phyloP scores from a whole-genome alignment of 2,888 invertebrate genomes.

The Yponomeuta evonymella region DNA sequence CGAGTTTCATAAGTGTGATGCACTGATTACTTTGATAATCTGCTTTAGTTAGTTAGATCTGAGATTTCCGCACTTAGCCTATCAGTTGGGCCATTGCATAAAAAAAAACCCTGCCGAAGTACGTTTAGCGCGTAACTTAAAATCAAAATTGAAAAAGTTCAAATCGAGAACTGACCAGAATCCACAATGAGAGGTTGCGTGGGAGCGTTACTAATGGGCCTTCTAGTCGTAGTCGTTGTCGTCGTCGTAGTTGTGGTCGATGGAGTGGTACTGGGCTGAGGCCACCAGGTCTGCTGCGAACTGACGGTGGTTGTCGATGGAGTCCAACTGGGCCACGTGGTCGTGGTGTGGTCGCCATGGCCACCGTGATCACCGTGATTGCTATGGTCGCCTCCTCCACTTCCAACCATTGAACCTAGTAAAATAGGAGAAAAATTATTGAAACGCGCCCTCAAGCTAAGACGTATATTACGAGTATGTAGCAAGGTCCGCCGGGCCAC shows the following conservation, averaged over 20 bases:
- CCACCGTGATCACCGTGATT: constrained; percentile 44
- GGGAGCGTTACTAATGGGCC: constrained; percentile 26
- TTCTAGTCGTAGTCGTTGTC: constrained; percentile 30
- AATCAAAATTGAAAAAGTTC: too few species aligned
- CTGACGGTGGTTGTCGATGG: constrained; percentile 40
- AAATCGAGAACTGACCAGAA: neutral
- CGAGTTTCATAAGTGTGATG: too few species aligned
- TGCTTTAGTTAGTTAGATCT: too few species aligned
- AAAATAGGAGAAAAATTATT: neutral
- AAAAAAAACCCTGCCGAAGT: too few species aligned
- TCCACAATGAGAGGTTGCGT: constrained; percentile 18
- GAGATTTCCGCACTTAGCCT: too few species aligned
- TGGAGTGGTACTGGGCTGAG: constrained; percentile 38
- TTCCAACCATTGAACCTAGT: constrained; percentile 37
- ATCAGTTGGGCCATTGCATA: too few species aligned
- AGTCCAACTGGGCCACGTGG: constrained; percentile 65
- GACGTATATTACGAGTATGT: too few species aligned
- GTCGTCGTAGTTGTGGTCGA: constrained; percentile 32
- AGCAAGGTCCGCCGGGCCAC: too few species aligned
- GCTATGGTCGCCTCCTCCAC: constrained; percentile 38
- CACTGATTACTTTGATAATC: too few species aligned
- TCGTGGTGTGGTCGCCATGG: constrained; percentile 47
- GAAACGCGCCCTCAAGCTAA: too few species aligned
- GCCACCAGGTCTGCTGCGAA: constrained; percentile 55
- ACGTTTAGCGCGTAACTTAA: too few species aligned